Evolutionary conservation across 2,113 vertebrate genomes (phyloP), one percentile per base, ranked within the genome.

Genomic region (Mus pahari): DNA sequence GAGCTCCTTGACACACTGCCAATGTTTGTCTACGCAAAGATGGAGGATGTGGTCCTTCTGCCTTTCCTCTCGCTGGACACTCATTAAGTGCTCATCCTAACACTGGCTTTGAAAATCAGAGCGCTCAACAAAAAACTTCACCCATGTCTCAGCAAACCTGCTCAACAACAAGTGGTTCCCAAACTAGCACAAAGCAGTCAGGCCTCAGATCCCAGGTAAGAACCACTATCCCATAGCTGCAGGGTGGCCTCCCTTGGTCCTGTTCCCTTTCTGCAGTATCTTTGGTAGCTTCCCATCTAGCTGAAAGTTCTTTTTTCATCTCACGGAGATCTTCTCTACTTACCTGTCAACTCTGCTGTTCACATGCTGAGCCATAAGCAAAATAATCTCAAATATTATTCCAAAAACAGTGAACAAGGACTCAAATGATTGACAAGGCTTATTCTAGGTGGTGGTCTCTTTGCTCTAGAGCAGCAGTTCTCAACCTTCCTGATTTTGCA

Each of bases 311-410:
- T 86, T 53, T 79, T 92, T 77, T 81, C 95, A 78, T 92, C 64
- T 93, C 19, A 93, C 42, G 50, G n/a, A 53, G 79, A 82, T 93
- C 60, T 91, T 87, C 62, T n/a, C 39, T 26, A 79, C 48, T 95
- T 24, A 45, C 50, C 81, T 50, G 64, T 64, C 88, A 86, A 22
- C 53, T 53, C 64, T 92, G 39, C 75, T 66, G 33, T 48, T 79
- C 75, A 93, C 8, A 62, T 78, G 71, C 36, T 86, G 53, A 94
- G 55, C 28, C 79, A 45, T 45, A 89, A 82, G 78, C 66, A 94
- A 84, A 96, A 82, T 70, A 62, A 97, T 81, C 64, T 87, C 68
- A 86, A 92, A 92, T 78, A 31, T 31, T 92, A 92, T 70, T 39
- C 62, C 68, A 42, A 89, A 81, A 93, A 90, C 36, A 81, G 31